phyloP scores from a whole-genome alignment of 1,140 invertebrate genomes.

The Chironomus striatipennis region DNA sequence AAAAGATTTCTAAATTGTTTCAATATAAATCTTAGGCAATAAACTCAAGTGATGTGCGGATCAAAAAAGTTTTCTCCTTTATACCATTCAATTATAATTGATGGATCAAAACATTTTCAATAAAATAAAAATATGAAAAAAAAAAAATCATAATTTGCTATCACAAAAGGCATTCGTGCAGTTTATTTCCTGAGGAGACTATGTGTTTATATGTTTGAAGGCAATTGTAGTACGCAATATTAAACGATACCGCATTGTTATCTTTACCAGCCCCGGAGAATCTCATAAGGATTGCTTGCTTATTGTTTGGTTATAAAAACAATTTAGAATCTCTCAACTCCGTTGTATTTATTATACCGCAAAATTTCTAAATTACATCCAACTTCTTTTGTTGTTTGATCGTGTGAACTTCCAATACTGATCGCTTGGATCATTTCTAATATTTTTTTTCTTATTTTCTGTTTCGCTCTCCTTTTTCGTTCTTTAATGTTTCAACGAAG shows the following conservation, averaged over 20 bases:
- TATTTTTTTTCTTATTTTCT: not conserved
- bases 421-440: constrained; percentile 1
- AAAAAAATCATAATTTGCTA: constrained; percentile 7
- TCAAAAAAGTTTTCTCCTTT: too few species aligned
- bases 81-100: constrained; percentile 2
- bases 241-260: constrained; percentile 1
- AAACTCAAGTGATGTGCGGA: too few species aligned
- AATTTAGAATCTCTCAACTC: not conserved
- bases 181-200: not conserved
- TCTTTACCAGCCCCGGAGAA: not conserved
- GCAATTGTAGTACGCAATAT: not conserved
- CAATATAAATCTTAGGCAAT: not conserved
- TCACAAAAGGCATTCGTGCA: not conserved
- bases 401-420: constrained; percentile 1
- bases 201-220: too few species aligned
- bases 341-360: not conserved
- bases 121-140: not conserved
- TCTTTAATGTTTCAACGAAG: too few species aligned
- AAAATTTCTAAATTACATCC: constrained; percentile 14
- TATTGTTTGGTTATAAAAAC: not conserved
- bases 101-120: not conserved
- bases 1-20: not conserved
- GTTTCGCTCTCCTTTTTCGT: too few species aligned
- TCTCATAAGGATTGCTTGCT: not conserved
- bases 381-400: constrained; percentile 8